A percentile compares a stretch with the other conserved stretches of the same genome.
phyloP scores from a whole-genome alignment of 2,888 invertebrate species.

The Lapara coniferarum region DNA sequence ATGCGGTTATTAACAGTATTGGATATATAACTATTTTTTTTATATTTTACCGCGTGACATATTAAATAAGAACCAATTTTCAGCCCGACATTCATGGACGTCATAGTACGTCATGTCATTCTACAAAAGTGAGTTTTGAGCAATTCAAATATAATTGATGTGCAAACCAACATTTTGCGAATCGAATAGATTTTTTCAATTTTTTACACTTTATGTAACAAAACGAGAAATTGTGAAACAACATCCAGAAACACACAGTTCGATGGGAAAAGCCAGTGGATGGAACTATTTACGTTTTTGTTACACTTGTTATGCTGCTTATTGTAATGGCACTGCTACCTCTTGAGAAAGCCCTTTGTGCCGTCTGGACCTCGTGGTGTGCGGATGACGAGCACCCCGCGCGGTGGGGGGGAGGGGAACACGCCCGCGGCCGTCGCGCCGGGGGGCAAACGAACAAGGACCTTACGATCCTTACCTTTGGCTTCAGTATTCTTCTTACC shows the following conservation, averaged over 20 bases:
- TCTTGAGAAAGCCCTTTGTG: conserved; percentile 79
- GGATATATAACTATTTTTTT: too few relatives aligned
- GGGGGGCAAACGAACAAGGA: conserved; percentile 67
- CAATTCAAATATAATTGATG: too few relatives aligned
- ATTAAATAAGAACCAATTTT: too few relatives aligned
- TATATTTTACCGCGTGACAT: too few relatives aligned
- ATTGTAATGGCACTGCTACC: conserved; percentile 65
- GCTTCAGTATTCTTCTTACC: conserved; percentile 65
- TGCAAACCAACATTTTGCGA: too few relatives aligned
- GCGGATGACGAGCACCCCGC: conserved; percentile 85
- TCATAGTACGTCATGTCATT: too few relatives aligned
- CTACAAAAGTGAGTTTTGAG: too few relatives aligned
- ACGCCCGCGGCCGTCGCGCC: conserved; percentile 64
- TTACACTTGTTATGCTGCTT: conserved; percentile 36
- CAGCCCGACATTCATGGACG: too few relatives aligned
- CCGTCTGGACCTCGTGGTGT: conserved; percentile 92
- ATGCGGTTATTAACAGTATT: too few relatives aligned
- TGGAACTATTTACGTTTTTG: conserved; percentile 55
- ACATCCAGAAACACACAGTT: conserved; percentile 37
- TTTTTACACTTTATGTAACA: conserved; percentile 7
- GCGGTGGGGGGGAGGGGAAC: conserved; percentile 74
- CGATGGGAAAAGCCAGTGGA: conserved; percentile 47
- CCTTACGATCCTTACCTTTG: conserved; percentile 75
- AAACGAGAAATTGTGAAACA: conserved; percentile 35
- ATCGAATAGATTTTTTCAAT: too few relatives aligned